Percentiles rank a stretch among this genome's conserved stretches.
phyloP scores from a whole-genome alignment of 2,888 invertebrate genomes.

The Drosophila picticornis region DNA sequence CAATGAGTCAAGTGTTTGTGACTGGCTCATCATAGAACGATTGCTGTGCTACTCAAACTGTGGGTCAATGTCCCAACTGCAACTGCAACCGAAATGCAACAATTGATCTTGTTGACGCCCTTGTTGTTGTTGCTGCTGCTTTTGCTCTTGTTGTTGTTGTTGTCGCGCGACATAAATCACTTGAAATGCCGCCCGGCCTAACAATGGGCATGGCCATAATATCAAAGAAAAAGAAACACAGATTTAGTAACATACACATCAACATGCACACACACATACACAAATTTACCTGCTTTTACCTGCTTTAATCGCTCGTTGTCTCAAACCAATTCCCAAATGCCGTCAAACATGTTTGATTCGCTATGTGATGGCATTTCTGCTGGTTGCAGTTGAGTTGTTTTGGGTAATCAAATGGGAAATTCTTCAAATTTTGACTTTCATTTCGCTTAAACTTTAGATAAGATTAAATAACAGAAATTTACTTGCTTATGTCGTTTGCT shows the following conservation, averaged over 20 bases:
- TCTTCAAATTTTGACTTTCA: background rate
- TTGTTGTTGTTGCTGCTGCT: background rate
- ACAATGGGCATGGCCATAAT: conserved; percentile 30
- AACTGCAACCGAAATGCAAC: conserved; percentile 49
- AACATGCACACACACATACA: conserved; percentile 23
- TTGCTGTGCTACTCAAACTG: conserved; percentile 27
- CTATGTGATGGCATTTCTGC: background rate
- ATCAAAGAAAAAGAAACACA: conserved; percentile 40
- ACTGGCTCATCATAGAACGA: conserved; percentile 44
- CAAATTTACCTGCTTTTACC: conserved; percentile 40
- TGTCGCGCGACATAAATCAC: conserved; percentile 48
- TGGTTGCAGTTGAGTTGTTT: conserved; percentile 36
- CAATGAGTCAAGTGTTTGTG: conserved; percentile 52
- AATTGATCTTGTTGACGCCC: conserved; percentile 36
- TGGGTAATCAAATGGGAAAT: conserved; percentile 43
- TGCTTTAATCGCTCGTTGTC: background rate
- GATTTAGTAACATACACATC: conserved; percentile 15
- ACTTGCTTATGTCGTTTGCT: background rate
- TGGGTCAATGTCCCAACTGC: conserved; percentile 53
- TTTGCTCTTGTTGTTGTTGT: background rate
- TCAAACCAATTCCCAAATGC: conserved; percentile 17
- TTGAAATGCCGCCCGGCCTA: conserved; percentile 21
- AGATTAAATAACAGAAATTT: background rate
- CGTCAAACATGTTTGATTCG: conserved; percentile 36
- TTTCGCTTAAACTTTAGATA: background rate